phyloP scores from a whole-genome alignment of 37 sponge, comb jelly and placozoan genomes.

The Aphrocallistes beatrix region DNA sequence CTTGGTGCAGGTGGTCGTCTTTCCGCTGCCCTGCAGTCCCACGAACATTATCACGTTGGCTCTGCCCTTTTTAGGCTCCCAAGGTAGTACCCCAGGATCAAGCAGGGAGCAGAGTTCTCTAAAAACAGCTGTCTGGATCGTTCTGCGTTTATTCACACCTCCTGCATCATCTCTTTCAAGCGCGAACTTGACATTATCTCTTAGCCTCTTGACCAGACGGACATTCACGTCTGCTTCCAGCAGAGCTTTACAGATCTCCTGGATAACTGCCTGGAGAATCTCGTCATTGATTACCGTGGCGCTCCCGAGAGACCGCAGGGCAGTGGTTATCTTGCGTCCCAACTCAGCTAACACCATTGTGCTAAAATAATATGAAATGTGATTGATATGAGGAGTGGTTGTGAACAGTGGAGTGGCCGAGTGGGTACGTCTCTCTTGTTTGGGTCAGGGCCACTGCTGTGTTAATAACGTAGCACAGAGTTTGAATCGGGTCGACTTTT shows the following conservation, averaged over 20 bases:
- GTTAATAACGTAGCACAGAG: no score
- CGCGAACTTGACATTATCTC: conserved; percentile 69
- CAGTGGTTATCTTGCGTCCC: conserved; percentile 84
- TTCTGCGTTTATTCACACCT: conserved; percentile 85
- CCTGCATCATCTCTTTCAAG: conserved; percentile 34
- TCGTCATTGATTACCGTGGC: conserved; percentile 97
- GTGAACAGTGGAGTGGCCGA: no score
- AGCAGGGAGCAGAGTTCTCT: conserved; percentile 82
- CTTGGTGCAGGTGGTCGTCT: conserved; percentile 96
- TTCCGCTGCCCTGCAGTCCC: conserved; percentile 93
- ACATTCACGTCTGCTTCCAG: conserved; percentile 96
- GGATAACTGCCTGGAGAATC: conserved; percentile 79
- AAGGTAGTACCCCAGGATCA: conserved; percentile 75
- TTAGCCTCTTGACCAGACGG: conserved; percentile 63
- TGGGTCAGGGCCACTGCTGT: no score
- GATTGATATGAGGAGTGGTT: no score
- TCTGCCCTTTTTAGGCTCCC: conserved; percentile 79
- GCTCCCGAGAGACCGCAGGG: conserved; percentile 81
- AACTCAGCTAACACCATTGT: conserved; percentile 94
- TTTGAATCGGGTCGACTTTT: no score
- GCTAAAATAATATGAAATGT: no score
- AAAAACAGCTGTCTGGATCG: conserved; percentile 89
- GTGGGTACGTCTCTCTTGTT: no score
- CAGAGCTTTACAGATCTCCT: conserved; percentile 95
- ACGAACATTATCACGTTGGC: conserved; percentile 96